Evolutionary conservation across 2,888 invertebrate species (phyloP).

Genomic region (Galeruca laticollis): DNA sequence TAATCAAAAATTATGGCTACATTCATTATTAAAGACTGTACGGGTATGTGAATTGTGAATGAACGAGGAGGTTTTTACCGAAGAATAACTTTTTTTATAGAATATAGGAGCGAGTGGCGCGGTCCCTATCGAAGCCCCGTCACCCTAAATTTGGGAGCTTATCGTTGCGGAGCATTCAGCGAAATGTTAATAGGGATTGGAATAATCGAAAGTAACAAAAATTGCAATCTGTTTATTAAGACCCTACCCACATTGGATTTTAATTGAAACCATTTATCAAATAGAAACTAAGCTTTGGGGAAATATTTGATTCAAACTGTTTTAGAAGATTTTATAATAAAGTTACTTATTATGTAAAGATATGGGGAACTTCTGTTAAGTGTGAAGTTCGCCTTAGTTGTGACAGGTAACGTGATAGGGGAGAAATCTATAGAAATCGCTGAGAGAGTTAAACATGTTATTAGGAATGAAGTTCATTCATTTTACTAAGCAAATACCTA

Average conservation of each 20-base stretch:
- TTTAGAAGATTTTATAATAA: neutral
- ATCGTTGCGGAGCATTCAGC: slow-evolving; percentile 26
- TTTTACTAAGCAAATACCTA: too few species aligned
- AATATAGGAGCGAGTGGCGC: neutral
- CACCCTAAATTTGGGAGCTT: slow-evolving; percentile 19
- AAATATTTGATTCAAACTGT: neutral
- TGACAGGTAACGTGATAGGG: too few species aligned
- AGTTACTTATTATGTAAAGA: too few species aligned
- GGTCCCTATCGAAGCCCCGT: slow-evolving; percentile 16
- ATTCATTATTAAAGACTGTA: slow-evolving; percentile 27
- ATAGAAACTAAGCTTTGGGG: neutral
- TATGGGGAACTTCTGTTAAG: too few species aligned
- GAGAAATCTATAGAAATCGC: too few species aligned
- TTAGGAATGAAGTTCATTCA: too few species aligned
- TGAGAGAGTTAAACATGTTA: too few species aligned
- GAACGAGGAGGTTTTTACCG: too few species aligned
- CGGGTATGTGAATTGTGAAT: neutral
- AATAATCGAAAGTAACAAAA: slow-evolving; percentile 29
- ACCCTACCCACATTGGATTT: slow-evolving; percentile 20
- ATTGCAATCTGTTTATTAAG: slow-evolving; percentile 30
- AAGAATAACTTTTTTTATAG: slow-evolving; percentile 8
- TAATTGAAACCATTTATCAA: slow-evolving; percentile 24
- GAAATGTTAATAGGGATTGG: slow-evolving; percentile 31
- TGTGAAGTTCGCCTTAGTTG: too few species aligned
- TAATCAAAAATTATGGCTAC: slow-evolving; percentile 36